Evolutionary conservation across 2,888 invertebrate species (phyloP).

Genomic region (Sinodicranocentrus sp.): DNA sequence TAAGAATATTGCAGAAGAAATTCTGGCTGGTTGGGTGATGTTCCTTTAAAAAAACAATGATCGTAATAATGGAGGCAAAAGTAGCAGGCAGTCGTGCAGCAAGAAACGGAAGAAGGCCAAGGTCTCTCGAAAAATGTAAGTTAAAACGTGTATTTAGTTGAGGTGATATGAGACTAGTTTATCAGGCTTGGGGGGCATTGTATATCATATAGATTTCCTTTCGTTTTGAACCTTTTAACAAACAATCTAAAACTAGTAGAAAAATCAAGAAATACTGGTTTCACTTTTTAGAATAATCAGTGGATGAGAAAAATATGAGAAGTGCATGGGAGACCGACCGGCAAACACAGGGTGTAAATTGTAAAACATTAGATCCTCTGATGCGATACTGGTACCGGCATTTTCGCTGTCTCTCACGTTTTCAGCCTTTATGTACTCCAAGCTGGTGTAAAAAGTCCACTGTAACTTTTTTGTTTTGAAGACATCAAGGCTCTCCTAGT

Average conservation of each 20-base stretch:
- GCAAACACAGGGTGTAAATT: background rate
- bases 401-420: slow-evolving; percentile 43
- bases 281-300: slow-evolving; percentile 19
- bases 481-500: background rate
- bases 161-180: slow-evolving; percentile 43
- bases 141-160: slow-evolving; percentile 8
- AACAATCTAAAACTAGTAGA: slow-evolving; percentile 31
- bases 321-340: background rate
- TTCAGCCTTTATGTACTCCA: background rate
- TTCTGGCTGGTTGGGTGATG: background rate
- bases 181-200: slow-evolving; percentile 27
- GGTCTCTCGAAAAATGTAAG: slow-evolving; percentile 41
- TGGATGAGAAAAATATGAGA: slow-evolving; percentile 5
- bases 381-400: slow-evolving; percentile 59
- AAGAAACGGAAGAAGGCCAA: slow-evolving; percentile 64
- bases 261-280: slow-evolving; percentile 68
- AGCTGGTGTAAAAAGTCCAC: background rate
- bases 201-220: slow-evolving; percentile 40
- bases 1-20: background rate
- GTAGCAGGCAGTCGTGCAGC: slow-evolving; percentile 3
- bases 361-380: background rate
- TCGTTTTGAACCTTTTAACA: slow-evolving; percentile 6
- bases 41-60: too few species aligned
- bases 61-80: slow-evolving; percentile 1
- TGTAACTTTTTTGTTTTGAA: slow-evolving; percentile 11